Percentiles rank a stretch among this genome's conserved stretches.
These are phyloP conservation scores for Clostera curtula DNA, from an alignment of 2,888 invertebrate genomes.

Conservation along the genomic window DNA sequence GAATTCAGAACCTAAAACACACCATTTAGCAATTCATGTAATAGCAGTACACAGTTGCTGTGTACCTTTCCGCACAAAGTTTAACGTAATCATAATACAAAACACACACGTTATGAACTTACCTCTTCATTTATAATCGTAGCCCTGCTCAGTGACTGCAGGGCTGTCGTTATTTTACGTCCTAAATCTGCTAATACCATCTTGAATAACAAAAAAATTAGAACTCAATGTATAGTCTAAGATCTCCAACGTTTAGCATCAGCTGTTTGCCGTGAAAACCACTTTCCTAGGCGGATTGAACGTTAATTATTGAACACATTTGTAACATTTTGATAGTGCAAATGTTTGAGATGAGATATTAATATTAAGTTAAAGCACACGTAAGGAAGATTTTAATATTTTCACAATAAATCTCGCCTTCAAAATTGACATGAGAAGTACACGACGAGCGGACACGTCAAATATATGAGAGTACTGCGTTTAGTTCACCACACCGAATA, in stretches of 20 bases:
- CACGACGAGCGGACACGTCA: conserved; percentile 47
- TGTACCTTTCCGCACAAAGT: too few species aligned
- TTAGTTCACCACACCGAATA: conserved; percentile 3
- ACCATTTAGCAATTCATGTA: too few species aligned
- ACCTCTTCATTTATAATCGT: conserved; percentile 99
- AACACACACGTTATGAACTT: too few species aligned
- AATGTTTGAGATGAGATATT: conserved; percentile 5
- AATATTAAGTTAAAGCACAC: conserved; percentile 1
- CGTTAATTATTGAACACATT: conserved; percentile 8
- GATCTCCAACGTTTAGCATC: conserved; percentile 26
- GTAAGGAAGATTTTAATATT: conserved; percentile 3
- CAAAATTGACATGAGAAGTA: conserved; percentile 36
- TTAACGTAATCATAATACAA: background rate
- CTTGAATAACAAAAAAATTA: conserved; percentile 44
- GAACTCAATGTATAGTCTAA: conserved; percentile 11
- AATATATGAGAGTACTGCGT: conserved; percentile 14
- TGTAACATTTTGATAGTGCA: conserved; percentile 18
- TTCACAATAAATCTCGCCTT: conserved; percentile 12
- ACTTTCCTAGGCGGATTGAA: conserved; percentile 12
- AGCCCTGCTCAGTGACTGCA: conserved; percentile 97
- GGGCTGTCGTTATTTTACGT: conserved; percentile 98
- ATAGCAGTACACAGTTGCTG: too few species aligned
- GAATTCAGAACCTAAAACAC: conserved; percentile 92
- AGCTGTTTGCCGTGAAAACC: conserved; percentile 27
- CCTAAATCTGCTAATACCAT: conserved; percentile 99